Conservation (phyloP, 2,113 vertebrate species). For the Polypterus senegalus region DNA sequence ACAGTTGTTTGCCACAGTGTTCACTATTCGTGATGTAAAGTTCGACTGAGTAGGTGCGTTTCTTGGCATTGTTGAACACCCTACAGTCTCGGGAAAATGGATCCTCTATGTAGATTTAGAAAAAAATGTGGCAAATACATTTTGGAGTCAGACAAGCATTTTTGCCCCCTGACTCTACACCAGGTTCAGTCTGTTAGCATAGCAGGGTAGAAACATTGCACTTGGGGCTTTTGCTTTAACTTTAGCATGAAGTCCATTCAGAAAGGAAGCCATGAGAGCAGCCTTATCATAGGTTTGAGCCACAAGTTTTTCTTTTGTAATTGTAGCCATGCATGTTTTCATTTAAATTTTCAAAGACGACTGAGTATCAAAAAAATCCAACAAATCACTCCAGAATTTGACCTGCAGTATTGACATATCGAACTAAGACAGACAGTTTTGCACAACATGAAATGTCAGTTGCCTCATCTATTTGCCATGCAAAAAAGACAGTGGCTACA, state of each 20-base stretch:
- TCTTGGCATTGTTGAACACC: background rate
- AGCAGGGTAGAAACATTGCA: constrained; percentile 7
- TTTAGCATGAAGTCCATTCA: constrained; percentile 7
- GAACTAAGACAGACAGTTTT: too few species aligned
- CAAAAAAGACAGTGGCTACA: too few species aligned
- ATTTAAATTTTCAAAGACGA: constrained; percentile 3
- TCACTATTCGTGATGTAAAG: constrained; percentile 8
- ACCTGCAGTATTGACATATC: too few species aligned
- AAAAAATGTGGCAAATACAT: constrained; percentile 2
- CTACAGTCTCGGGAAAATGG: background rate
- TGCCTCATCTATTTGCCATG: too few species aligned
- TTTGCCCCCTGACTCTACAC: constrained; percentile 1
- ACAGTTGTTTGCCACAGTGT: background rate
- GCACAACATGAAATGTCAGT: too few species aligned
- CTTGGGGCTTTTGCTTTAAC: constrained; percentile 3
- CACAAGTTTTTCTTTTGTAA: constrained; percentile 6
- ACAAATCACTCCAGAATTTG: constrained; percentile 4
- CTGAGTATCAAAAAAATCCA: constrained; percentile 3
- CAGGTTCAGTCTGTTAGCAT: background rate
- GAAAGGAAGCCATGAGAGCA: constrained; percentile 7
- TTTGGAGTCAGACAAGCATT: background rate
- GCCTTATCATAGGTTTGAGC: constrained; percentile 8
- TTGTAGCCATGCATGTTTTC: constrained; percentile 1
- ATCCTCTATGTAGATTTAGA: constrained; percentile 6
- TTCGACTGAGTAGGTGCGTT: background rate